Percentiles rank a stretch among this genome's conserved stretches.
These are phyloP conservation scores for Galemys pyrenaicus DNA, from an alignment of 2,113 vertebrate species.

Conservation along the genomic window DNA sequence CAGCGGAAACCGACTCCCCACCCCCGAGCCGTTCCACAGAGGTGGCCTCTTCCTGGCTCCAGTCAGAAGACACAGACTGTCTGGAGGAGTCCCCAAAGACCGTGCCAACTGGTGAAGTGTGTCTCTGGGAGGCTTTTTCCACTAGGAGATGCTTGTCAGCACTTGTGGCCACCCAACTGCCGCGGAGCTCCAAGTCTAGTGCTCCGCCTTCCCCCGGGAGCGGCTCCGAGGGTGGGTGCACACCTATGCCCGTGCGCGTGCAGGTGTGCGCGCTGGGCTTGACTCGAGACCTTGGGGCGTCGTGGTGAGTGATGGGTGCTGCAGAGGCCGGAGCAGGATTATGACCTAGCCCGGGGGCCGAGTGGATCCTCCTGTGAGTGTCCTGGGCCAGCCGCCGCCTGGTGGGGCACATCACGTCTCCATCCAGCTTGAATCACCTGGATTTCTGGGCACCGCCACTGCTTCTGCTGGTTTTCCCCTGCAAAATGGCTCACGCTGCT, in stretches of 20 bases:
- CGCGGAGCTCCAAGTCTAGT: conserved; percentile 56
- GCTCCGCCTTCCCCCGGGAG: conserved; percentile 26
- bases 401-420: conserved; percentile 36
- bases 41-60: conserved; percentile 83
- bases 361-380: conserved; percentile 77
- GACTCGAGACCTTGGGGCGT: background rate
- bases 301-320: conserved; percentile 75
- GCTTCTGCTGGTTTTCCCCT: conserved; percentile 52
- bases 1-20: conserved; percentile 73
- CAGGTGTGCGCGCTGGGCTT: conserved; percentile 28
- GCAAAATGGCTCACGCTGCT: conserved; percentile 96
- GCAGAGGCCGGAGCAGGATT: conserved; percentile 81
- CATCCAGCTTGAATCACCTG: conserved; percentile 70
- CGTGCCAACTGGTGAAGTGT: conserved; percentile 77
- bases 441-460: conserved; percentile 64
- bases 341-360: conserved; percentile 80
- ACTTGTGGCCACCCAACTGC: conserved; percentile 56
- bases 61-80: conserved; percentile 80
- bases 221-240: background rate
- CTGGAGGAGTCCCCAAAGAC: conserved; percentile 84
- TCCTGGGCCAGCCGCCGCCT: conserved; percentile 71
- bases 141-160: conserved; percentile 75
- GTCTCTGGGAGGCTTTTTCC: conserved; percentile 71
- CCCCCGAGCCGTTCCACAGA: conserved; percentile 73
- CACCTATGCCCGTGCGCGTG: background rate